Base-by-base conservation (phyloP, 1,140 invertebrate species). In the Drosophila grimshawi region DNA sequence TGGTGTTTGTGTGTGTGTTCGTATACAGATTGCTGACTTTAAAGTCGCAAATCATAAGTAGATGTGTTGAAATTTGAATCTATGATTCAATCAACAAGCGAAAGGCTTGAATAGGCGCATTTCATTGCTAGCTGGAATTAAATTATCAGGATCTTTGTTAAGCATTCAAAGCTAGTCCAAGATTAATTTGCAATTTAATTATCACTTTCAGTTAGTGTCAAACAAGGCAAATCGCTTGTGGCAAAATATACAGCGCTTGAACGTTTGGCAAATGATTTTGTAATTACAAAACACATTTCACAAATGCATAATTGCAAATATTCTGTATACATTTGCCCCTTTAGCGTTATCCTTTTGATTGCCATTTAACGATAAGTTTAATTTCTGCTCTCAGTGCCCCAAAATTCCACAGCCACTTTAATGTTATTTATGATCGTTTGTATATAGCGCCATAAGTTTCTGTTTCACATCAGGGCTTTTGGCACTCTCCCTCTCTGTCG, bases 401-500 rank as follows among this genome's bases (percentile, higher is more conserved):
- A 43, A 43, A n/a, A n/a, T n/a, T 43, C 30, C 33, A 33, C 43
- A 19, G 19, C 30, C 64, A 61, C 70, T 68, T 73, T 48, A 61
- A 68, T 67, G 66, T 73, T 73, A 68, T 73, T 73, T 73, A 68
- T 73, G 67, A 30, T 62, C 52, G 19, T 27, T 56, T 56, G 52
- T 65, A 29, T 65, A 10, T 4, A 33, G 11, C 64, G 49, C 57
- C 51, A 62, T 63, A 60, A 39, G 63, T 41, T 60, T 46, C 70
- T 73, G 70, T 29, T 33, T 39, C 70, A 59, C 56, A 67, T 67
- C 63, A 67, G 35, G 33, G 19, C 66, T 7, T 64, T 35, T 48
- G 19, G 59, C 59, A 10, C 48, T 11, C 10, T 8, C n/a, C 35
- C 29, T 4, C 8, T 33, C 4, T 3, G 19, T 19, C 19, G 19